Percentiles rank a stretch among this genome's conserved stretches.
Evolutionary conservation across 2,113 vertebrate genomes (phyloP).

Genomic region (Saguinus midas): DNA sequence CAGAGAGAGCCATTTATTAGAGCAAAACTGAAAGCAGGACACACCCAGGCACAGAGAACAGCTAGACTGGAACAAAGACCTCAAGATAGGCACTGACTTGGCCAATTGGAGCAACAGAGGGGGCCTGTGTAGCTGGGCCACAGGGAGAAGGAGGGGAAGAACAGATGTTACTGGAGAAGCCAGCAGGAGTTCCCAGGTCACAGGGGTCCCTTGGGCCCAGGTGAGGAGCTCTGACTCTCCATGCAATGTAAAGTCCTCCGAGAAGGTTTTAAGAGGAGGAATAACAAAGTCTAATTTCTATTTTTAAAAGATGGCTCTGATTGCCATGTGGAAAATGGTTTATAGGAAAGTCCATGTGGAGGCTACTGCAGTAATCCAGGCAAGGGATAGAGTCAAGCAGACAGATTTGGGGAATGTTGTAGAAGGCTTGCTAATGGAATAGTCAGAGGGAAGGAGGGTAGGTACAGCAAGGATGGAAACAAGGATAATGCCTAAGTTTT

Average conservation of each 20-base stretch:
- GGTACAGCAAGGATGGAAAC: not conserved
- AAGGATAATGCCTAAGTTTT: not conserved
- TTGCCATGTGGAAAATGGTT: not conserved
- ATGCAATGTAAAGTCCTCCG: not conserved
- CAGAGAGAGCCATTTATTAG: not conserved
- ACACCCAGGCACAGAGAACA: not conserved
- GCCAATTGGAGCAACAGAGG: too few species aligned
- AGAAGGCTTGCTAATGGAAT: not conserved
- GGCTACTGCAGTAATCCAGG: not conserved
- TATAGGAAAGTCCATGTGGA: fast-evolving
- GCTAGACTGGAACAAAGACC: not conserved
- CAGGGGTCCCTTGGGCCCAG: not conserved
- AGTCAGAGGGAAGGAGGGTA: fast-evolving
- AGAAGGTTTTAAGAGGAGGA: not conserved
- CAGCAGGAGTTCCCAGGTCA: not conserved
- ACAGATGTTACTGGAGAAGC: fast-evolving
- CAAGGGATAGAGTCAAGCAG: not conserved
- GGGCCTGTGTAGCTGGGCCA: not conserved
- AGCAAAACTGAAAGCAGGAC: not conserved
- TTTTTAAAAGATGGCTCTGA: not conserved
- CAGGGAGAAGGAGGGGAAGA: fast-evolving
- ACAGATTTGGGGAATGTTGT: not conserved
- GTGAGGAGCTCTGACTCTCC: not conserved
- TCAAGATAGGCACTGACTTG: not conserved
- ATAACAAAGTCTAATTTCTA: not conserved